Percentiles rank a stretch among this genome's conserved stretches.
phyloP scores from a whole-genome alignment of 2,888 invertebrate genomes.

The Troglohyphantes excavatus region DNA sequence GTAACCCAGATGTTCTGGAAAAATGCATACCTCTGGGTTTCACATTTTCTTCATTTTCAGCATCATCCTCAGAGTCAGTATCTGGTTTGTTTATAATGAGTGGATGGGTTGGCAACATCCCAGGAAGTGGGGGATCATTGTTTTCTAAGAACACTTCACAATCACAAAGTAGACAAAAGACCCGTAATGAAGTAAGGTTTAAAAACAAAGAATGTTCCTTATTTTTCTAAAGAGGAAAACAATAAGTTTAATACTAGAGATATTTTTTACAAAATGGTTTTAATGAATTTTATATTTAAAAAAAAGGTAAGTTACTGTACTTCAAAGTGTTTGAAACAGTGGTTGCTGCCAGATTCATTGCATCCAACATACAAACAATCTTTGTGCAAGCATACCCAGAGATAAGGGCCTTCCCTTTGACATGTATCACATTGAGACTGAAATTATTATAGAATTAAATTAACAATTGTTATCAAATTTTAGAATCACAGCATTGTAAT shows the following conservation, averaged over 20 bases:
- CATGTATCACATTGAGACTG: constrained; percentile 87
- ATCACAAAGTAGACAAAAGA: constrained; percentile 95
- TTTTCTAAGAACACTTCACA: constrained; percentile 88
- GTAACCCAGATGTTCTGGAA: no score
- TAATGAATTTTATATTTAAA: neutral
- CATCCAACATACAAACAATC: constrained; percentile 92
- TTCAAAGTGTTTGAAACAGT: constrained; percentile 90
- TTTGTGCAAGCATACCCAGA: constrained; percentile 92
- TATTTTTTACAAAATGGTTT: neutral
- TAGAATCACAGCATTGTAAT: no score
- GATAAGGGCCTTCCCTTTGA: constrained; percentile 88
- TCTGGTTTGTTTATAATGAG: constrained; percentile 78
- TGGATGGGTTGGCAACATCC: constrained; percentile 67
- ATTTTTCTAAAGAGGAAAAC: constrained; percentile 85
- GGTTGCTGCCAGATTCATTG: constrained; percentile 91
- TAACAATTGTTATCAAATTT: no score
- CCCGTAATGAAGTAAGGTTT: constrained; percentile 91
- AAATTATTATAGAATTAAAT: neutral
- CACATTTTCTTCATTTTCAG: constrained; percentile 84
- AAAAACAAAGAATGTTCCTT: constrained; percentile 90
- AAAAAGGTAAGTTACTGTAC: constrained; percentile 22
- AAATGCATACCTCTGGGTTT: constrained; percentile 84
- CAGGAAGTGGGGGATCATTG: constrained; percentile 82
- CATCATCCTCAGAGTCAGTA: constrained; percentile 82
- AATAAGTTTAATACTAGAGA: neutral